Conservation (phyloP, 2,797 vertebrate genomes). For the Spinus pinus region DNA sequence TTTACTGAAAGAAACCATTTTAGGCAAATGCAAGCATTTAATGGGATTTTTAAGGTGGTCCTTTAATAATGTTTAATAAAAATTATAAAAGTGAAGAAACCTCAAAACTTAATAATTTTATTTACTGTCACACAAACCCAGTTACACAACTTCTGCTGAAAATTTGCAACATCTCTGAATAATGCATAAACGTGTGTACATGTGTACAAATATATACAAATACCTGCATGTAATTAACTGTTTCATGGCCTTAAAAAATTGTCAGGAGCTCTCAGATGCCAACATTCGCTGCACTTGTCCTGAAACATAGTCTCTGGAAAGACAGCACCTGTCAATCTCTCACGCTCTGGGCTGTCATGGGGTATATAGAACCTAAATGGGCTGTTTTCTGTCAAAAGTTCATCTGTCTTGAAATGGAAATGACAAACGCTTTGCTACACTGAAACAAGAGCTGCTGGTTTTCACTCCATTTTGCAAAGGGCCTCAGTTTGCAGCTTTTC, state of each 20-base stretch:
- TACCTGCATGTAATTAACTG: background rate
- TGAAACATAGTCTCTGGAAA: background rate
- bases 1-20: background rate
- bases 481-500: background rate
- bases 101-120: background rate
- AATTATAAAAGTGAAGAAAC: background rate
- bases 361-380: background rate
- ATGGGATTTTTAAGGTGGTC: background rate
- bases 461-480: background rate
- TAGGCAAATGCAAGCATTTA: background rate
- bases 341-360: fast-evolving
- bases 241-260: background rate
- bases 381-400: background rate
- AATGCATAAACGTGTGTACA: background rate
- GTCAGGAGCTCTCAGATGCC: background rate
- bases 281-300: background rate
- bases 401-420: background rate
- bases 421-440: background rate
- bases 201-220: background rate
- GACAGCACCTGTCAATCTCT: background rate
- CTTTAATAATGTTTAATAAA: background rate
- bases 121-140: background rate
- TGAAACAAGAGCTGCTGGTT: background rate
- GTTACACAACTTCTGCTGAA: background rate
- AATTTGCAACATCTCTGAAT: background rate